Evolutionary conservation across 2,888 invertebrate genomes (phyloP).

Genomic region (Parnassius mnemosyne): DNA sequence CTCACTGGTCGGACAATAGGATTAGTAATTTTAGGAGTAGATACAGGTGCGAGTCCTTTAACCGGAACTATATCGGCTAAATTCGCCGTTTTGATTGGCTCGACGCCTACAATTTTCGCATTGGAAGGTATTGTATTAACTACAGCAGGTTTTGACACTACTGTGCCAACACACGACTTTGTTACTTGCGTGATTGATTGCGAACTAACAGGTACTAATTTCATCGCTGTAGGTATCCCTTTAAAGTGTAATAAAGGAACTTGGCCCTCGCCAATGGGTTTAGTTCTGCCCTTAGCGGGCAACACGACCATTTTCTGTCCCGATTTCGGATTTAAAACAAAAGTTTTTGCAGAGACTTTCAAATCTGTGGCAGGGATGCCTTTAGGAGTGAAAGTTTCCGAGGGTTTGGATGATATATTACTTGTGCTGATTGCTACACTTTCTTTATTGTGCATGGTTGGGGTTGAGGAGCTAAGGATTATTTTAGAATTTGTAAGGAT

Average conservation of each 20-base stretch:
- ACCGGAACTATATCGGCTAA: conserved; percentile 72
- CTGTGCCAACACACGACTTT: conserved; percentile 53
- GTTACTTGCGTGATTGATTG: conserved; percentile 51
- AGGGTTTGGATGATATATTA: conserved; percentile 52
- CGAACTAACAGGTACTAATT: conserved; percentile 68
- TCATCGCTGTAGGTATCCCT: conserved; percentile 70
- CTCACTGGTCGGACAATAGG: conserved; percentile 68
- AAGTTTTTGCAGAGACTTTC: conserved; percentile 73
- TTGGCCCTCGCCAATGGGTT: conserved; percentile 49
- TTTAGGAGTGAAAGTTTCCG: conserved; percentile 66
- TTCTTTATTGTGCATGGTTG: conserved; percentile 50
- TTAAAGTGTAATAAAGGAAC: conserved; percentile 71
- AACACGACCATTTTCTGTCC: conserved; percentile 77
- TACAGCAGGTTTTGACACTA: conserved; percentile 58
- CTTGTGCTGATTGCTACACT: conserved; percentile 48
- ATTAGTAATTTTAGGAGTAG: conserved; percentile 65
- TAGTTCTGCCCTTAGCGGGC: conserved; percentile 67
- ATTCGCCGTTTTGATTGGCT: conserved; percentile 66
- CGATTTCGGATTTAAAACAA: conserved; percentile 72
- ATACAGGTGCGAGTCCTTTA: conserved; percentile 61
- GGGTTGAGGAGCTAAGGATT: conserved; percentile 58
- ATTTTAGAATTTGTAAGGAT: conserved; percentile 58
- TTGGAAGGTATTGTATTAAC: conserved; percentile 50
- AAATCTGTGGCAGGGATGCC: conserved; percentile 73
- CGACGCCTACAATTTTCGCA: conserved; percentile 53